Conservation (phyloP, 2,113 vertebrate genomes). For the Caloenas nicobarica region DNA sequence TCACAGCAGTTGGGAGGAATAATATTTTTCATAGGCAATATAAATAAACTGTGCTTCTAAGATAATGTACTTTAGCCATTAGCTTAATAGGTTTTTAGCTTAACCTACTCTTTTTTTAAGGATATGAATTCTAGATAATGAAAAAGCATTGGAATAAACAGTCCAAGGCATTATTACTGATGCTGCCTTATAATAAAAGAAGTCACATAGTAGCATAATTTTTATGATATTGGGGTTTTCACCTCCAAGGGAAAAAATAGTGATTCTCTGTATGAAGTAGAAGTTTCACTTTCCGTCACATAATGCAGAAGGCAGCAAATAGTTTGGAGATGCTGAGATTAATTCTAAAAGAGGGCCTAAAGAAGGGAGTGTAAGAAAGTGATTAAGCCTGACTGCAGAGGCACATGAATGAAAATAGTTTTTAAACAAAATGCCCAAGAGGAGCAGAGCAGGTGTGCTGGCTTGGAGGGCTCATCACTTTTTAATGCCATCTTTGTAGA, state of each 20-base stretch:
- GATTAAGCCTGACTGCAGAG: neutral
- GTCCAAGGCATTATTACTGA: neutral
- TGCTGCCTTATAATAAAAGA: neutral
- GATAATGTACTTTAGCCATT: neutral
- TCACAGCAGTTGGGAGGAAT: neutral
- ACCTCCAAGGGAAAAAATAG: neutral
- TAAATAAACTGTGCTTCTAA: neutral
- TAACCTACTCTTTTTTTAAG: neutral
- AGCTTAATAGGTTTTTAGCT: neutral
- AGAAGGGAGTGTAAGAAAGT: neutral
- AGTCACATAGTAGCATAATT: neutral
- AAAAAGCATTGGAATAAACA: neutral
- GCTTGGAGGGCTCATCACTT: accelerated
- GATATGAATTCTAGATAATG: neutral
- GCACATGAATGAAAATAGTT: neutral
- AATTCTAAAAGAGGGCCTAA: neutral
- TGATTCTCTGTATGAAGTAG: neutral
- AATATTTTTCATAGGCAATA: neutral
- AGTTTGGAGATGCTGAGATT: neutral
- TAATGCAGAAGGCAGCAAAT: neutral
- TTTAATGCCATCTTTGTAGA: neutral
- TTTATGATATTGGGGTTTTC: neutral
- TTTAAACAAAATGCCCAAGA: neutral
- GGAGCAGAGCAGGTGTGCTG: neutral
- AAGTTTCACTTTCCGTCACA: neutral